Evolutionary conservation across 2,797 vertebrate genomes (phyloP).

Genomic region (Ispidina lecontei): DNA sequence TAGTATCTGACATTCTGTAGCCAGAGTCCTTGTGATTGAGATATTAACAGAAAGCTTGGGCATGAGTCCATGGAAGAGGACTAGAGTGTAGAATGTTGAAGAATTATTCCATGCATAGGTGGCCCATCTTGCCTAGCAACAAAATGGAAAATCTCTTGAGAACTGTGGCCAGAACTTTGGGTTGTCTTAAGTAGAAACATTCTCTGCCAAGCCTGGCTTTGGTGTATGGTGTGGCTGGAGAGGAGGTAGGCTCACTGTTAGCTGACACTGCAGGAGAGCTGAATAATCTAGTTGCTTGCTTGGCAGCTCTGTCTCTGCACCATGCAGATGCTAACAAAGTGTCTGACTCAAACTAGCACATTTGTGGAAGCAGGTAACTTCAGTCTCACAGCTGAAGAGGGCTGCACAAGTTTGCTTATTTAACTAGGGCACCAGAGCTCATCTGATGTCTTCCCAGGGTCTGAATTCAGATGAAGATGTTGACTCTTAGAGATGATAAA

Average conservation of each 20-base stretch:
- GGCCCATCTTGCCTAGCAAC: conserved; percentile 52
- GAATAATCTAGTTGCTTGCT: neutral
- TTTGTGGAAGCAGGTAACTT: conserved; percentile 18
- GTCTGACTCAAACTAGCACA: neutral
- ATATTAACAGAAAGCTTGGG: conserved; percentile 67
- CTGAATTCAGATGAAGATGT: neutral
- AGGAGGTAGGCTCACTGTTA: neutral
- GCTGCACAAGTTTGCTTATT: neutral
- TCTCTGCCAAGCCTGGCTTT: neutral
- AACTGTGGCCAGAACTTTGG: conserved; percentile 16
- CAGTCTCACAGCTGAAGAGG: neutral
- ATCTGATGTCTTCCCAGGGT: neutral
- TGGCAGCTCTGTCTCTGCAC: neutral
- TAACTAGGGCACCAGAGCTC: neutral
- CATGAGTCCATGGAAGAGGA: conserved; percentile 52
- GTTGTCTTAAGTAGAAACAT: neutral
- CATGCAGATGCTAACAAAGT: neutral
- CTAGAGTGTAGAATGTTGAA: conserved; percentile 31
- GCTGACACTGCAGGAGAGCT: neutral
- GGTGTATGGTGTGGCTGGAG: neutral
- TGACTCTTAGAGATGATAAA: neutral
- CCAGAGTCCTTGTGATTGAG: conserved; percentile 65
- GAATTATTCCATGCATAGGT: conserved; percentile 46
- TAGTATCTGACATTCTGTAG: conserved; percentile 70
- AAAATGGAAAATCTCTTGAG: conserved; percentile 35